Evolutionary conservation across 2,797 vertebrate species (phyloP), one percentile per base, ranked within the genome.

Genomic region (Melanogrammus aeglefinus): DNA sequence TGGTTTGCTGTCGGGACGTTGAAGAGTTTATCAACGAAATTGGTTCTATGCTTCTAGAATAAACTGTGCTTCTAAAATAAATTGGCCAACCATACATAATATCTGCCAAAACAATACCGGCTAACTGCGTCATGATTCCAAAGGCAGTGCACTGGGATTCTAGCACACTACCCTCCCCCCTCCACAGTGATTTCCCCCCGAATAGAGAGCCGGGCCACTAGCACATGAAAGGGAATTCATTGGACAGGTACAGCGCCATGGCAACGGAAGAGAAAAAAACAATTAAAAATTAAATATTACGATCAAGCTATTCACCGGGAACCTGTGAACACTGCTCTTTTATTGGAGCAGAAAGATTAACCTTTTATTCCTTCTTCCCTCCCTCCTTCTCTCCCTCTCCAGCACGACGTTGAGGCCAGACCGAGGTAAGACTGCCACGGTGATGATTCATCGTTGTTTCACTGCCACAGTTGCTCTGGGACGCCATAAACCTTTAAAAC

Each of bases 321-420:
- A 21, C 51, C 82, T 90, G 84, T 82, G 73, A n/a, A n/a, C 51
- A 8, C 21, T 63, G 51, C 51, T n/a, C 8, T 63, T n/a, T 63
- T 3, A n/a, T 21, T n/a, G 51, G 13, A 71, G 69, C 24, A 71
- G 14, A 71, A 83, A 77, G 4, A 79, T 85, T 84, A 41, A 39
- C 85, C 36, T 76, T 85, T 74, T 13, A 78, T 29, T 78, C 74
- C 80, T 70, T 44, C 51, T n/a, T 82, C 44, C 78, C 69, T 51
- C 79, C 75, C 79, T 21, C 81, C 76, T 77, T 72, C 77, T 33
- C 79, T 31, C 81, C 51, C 57, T 47, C 89, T 90, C 80, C 88
- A 93, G 90, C 88, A 89, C 83, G 90, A 90, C 79, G 84, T 92
- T 79, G 95, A 95, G 82, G 92, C 93, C 84, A 94, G 94, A 87